phyloP scores from a whole-genome alignment of 2,797 vertebrate genomes.

The Leptoclinus maculatus region DNA sequence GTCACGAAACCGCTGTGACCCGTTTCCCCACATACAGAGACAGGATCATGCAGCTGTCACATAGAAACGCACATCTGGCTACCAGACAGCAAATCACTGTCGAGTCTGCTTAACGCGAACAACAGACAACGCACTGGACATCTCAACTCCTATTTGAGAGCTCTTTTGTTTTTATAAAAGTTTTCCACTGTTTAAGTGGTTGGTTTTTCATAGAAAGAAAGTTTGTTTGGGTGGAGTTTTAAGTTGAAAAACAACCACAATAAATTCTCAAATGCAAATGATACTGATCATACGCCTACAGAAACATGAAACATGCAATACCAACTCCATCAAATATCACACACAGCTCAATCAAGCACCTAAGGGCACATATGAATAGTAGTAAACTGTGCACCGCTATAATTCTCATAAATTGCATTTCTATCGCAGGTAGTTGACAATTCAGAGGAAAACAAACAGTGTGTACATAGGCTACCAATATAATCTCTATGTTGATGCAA shows the following conservation, averaged over 20 bases:
- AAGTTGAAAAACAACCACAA: background rate
- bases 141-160: background rate
- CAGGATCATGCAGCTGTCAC: background rate
- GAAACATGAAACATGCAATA: background rate
- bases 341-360: background rate
- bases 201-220: background rate
- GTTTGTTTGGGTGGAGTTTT: background rate
- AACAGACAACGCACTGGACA: background rate
- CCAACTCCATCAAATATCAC: background rate
- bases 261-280: background rate
- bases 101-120: background rate
- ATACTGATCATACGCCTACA: too few relatives aligned
- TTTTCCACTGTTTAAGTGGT: background rate
- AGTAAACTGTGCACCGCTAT: too few relatives aligned
- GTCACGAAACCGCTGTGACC: slow-evolving; percentile 36
- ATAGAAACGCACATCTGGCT: slow-evolving; percentile 30
- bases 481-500: too few relatives aligned
- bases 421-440: too few relatives aligned
- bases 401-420: too few relatives aligned
- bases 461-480: too few relatives aligned
- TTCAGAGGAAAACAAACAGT: too few relatives aligned
- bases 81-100: background rate
- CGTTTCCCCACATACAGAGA: slow-evolving; percentile 16
- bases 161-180: background rate
- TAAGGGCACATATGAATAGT: too few relatives aligned